These are phyloP conservation scores for Lysandra bellargus DNA, from an alignment of 2,888 invertebrate species.

Conservation along the genomic window DNA sequence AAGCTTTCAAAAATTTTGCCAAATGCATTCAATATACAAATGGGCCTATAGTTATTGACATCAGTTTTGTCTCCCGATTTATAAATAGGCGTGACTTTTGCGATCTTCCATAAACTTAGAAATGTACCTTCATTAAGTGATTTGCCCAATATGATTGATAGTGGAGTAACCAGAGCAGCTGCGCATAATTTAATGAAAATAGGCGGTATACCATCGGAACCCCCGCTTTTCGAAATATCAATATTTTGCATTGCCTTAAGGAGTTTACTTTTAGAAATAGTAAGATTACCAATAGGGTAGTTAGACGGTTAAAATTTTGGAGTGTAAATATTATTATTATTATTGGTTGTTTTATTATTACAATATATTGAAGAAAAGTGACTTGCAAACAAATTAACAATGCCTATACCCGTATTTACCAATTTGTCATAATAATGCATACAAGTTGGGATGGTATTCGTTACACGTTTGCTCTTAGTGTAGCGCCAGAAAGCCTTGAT, in stretches of 20 bases:
- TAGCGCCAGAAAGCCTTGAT: conserved; percentile 23
- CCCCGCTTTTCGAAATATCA: not conserved
- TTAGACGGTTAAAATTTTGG: not conserved
- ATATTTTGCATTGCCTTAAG: not conserved
- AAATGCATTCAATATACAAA: conserved; percentile 4
- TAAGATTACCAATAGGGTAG: not conserved
- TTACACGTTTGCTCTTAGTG: conserved; percentile 16
- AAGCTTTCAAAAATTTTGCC: conserved; percentile 8
- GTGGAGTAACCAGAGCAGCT: not conserved
- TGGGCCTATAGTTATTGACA: not conserved
- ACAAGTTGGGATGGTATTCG: not conserved
- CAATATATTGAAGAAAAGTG: conserved; percentile 17
- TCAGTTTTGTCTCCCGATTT: not conserved
- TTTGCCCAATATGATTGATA: not conserved
- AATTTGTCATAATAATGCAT: not conserved
- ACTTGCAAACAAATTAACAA: conserved; percentile 13
- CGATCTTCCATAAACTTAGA: not conserved
- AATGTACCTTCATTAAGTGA: not conserved
- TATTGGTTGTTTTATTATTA: not conserved
- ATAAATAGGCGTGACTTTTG: not conserved
- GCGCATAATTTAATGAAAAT: not conserved
- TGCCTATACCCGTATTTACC: not conserved
- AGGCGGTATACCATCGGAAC: not conserved
- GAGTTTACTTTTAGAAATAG: not conserved
- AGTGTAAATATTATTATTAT: not conserved